Percentiles rank a stretch among this genome's conserved stretches.
phyloP scores from a whole-genome alignment of 1,140 invertebrate genomes.

The Hypsibius dujardini region DNA sequence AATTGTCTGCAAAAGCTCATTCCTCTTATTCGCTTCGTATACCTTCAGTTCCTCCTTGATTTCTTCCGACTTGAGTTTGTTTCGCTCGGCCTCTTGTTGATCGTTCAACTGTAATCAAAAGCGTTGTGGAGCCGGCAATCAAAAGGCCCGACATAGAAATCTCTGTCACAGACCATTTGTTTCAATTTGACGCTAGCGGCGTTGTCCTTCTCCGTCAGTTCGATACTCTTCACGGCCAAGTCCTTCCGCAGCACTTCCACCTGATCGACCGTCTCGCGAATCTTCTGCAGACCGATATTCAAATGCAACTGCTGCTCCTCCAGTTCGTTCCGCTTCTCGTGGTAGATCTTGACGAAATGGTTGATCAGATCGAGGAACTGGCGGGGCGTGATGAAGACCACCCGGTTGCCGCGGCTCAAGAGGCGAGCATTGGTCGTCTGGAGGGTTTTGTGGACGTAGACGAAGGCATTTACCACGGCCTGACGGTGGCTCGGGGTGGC shows the following conservation, averaged over 20 bases:
- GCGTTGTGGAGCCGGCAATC: no score
- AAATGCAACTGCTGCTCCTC: constrained; percentile 97
- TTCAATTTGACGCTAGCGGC: constrained; percentile 93
- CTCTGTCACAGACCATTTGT: no score
- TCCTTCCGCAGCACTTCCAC: constrained; percentile 99
- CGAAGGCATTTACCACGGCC: constrained; percentile 90
- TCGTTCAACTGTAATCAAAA: no score
- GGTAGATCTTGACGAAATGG: constrained; percentile 89
- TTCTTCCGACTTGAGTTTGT: constrained; percentile 92
- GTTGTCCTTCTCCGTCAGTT: constrained; percentile 94
- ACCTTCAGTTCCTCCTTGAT: constrained; percentile 75
- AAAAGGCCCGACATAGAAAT: no score
- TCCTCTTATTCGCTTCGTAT: no score
- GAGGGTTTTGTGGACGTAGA: constrained; percentile 91
- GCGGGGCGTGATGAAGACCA: constrained; percentile 90
- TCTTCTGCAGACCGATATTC: constrained; percentile 94
- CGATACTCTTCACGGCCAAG: constrained; percentile 78
- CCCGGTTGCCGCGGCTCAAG: constrained; percentile 72
- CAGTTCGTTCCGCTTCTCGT: constrained; percentile 89
- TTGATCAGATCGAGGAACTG: constrained; percentile 99
- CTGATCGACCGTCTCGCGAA: constrained; percentile 96
- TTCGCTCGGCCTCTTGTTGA: constrained; percentile 97
- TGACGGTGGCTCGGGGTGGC: constrained; percentile 61
- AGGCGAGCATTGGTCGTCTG: constrained; percentile 77
- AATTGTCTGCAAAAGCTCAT: no score